These are phyloP conservation scores for Aptenodytes patagonicus DNA, from an alignment of 2,113 vertebrate species.

Conservation along the genomic window DNA sequence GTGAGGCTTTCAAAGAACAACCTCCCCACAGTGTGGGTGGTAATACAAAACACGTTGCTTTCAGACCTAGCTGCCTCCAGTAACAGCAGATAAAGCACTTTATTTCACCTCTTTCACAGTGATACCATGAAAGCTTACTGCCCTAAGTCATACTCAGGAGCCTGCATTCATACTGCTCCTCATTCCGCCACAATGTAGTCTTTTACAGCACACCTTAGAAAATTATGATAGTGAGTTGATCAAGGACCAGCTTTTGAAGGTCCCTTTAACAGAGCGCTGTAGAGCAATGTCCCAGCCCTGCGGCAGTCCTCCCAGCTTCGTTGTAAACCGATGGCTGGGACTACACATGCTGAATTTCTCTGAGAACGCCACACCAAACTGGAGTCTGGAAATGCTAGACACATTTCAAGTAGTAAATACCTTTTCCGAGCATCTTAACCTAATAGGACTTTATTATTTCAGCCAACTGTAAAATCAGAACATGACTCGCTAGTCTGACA, in stretches of 20 bases:
- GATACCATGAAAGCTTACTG: background rate
- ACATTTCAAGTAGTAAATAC: background rate
- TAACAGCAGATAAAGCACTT: background rate
- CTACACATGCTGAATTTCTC: background rate
- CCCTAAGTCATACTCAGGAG: background rate
- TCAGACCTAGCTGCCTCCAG: background rate
- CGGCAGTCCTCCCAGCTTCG: background rate
- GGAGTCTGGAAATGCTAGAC: background rate
- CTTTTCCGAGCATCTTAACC: constrained; percentile 24
- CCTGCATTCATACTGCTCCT: background rate
- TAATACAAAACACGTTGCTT: background rate
- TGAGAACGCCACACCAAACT: background rate
- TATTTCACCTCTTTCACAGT: background rate
- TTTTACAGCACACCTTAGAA: background rate
- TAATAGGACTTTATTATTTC: constrained; percentile 38
- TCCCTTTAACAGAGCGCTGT: background rate
- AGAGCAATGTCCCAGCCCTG: background rate
- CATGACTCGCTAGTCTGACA: background rate
- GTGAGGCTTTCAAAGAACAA: background rate
- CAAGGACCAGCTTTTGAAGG: background rate
- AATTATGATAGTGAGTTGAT: background rate
- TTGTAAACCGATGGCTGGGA: background rate
- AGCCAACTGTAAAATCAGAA: constrained; percentile 36
- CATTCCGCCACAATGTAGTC: too few relatives aligned
- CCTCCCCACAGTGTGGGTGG: background rate